phyloP scores from a whole-genome alignment of 2,888 invertebrate genomes.

The Mylabris sibirica region DNA sequence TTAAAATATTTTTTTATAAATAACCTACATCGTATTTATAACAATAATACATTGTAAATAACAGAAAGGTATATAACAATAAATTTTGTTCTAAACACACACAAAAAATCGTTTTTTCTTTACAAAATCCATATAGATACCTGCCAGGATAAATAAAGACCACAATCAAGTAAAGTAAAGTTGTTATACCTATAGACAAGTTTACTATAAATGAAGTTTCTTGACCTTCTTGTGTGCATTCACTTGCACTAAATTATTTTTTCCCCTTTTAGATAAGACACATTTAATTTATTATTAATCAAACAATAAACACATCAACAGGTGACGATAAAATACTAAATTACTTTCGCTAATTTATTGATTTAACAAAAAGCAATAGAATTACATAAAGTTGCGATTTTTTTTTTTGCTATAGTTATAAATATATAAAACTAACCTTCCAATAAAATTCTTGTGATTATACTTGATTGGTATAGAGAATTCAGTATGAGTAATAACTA shows the following conservation, averaged over 20 bases:
- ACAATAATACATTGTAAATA: background rate
- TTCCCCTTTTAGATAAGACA: slow-evolving; percentile 23
- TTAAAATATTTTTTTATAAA: background rate
- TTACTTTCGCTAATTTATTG: background rate
- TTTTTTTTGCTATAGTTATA: no score
- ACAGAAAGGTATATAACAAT: background rate
- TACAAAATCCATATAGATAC: background rate
- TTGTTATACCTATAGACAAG: slow-evolving; percentile 22
- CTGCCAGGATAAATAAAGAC: background rate
- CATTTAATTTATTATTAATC: slow-evolving; percentile 23
- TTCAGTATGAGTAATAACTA: slow-evolving; percentile 53
- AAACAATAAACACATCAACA: background rate
- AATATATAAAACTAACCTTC: slow-evolving; percentile 45
- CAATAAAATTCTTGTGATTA: slow-evolving; percentile 44
- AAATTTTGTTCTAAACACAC: background rate
- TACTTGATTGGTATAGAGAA: slow-evolving; percentile 53
- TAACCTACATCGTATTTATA: background rate
- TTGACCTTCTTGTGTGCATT: slow-evolving; percentile 43
- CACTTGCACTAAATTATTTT: slow-evolving; percentile 44
- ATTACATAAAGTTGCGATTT: background rate
- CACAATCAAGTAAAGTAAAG: background rate
- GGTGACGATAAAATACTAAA: background rate
- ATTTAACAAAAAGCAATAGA: background rate
- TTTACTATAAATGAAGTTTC: slow-evolving; percentile 38
- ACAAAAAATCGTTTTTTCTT: background rate